A percentile compares a stretch with the other conserved stretches of the same genome.
Evolutionary conservation across 2,797 vertebrate species (phyloP).

Genomic region (Pipistrellus nathusii): DNA sequence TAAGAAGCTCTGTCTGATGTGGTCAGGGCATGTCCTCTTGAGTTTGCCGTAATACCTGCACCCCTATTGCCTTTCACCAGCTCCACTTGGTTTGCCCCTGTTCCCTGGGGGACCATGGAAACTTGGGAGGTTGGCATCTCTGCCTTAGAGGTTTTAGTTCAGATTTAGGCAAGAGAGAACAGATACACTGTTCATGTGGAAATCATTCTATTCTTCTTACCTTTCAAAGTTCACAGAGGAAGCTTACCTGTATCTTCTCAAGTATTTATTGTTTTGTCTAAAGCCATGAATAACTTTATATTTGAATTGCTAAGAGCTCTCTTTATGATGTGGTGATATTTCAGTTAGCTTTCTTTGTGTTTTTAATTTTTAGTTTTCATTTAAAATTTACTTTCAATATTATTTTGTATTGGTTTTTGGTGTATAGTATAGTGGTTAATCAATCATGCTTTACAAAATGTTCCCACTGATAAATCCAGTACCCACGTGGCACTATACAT

Average conservation of each 20-base stretch:
- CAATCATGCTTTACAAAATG: not conserved
- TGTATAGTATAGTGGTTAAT: not conserved
- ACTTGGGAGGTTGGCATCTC: not conserved
- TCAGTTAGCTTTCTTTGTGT: constrained; percentile 33
- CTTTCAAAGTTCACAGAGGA: constrained; percentile 28
- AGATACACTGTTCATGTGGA: not conserved
- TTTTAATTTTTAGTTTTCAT: not conserved
- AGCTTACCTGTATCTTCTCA: constrained; percentile 31
- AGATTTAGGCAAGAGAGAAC: constrained; percentile 24
- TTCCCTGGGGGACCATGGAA: not conserved
- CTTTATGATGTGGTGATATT: constrained; percentile 63
- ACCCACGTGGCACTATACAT: not conserved
- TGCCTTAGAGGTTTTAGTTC: not conserved
- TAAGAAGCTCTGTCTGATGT: not conserved
- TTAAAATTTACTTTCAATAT: not conserved
- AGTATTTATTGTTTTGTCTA: constrained; percentile 57
- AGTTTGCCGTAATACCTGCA: not conserved
- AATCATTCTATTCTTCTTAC: not conserved
- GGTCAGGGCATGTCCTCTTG: not conserved
- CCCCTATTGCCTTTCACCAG: not conserved
- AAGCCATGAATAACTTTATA: constrained; percentile 64
- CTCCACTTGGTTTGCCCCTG: not conserved
- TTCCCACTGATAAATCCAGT: not conserved
- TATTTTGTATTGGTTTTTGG: not conserved
- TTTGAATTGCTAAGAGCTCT: constrained; percentile 69